Base-by-base conservation (phyloP, 2,113 vertebrate genomes). In the Oxyruncus cristatus region DNA sequence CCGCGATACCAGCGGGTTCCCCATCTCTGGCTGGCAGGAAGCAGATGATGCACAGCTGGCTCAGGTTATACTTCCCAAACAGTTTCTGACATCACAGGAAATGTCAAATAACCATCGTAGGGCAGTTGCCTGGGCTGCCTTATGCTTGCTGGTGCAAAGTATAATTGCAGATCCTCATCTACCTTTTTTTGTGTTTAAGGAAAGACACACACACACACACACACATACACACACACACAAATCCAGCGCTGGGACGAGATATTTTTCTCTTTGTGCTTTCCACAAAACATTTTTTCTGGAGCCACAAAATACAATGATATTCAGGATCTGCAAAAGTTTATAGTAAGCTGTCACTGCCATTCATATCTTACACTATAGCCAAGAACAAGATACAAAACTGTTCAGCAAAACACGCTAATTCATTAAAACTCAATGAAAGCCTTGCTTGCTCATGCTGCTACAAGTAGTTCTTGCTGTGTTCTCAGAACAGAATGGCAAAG, bases 341-440 rank as follows among this genome's bases (percentile, higher is more conserved):
- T 74, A 56, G 77, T 89, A 35, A 85, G 53, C 84, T 89, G 95
- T 97, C 91, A 67, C 92, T 94, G 75, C 77, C 92, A 88, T 82
- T 96, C 94, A 93, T 93, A 91, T 97, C 90, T 92, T 77, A 80
- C 83, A 63, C 50, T 42, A 35, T 71, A 89, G 70, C 83, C 87
- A 94, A 94, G 86, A 96, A 91, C 84, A 79, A 14, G 52, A 79
- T 72, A 89, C 88, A 97, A 96, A 98, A 97, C 93, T 97, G 91
- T 92, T 97, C 89, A 97, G 96, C 96, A 97, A 98, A 97, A 97
- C 87, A 95, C 6, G 3, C 91, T 93, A 96, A 98, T 98, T 97
- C 97, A 95, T 98, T 97, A 97, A 97, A 97, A 91, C 85, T 89
- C 95, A 73, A 5, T 93, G 95, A 96, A 98, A 98, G 94, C 96